These are phyloP conservation scores for Scyliorhinus canicula DNA, from an alignment of 2,797 vertebrate species.

Conservation along the genomic window DNA sequence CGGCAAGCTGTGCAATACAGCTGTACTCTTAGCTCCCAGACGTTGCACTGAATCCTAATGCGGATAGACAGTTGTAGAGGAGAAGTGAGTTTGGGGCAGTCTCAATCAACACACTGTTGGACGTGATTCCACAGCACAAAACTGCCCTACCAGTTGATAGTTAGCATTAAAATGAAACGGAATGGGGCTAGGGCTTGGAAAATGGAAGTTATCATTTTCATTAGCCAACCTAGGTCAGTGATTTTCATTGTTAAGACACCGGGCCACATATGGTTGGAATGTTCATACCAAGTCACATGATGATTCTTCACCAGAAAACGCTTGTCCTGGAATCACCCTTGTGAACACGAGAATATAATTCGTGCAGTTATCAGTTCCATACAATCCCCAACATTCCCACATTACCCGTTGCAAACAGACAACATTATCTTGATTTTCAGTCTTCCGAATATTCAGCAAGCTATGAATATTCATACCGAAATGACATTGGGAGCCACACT, in stretches of 20 bases:
- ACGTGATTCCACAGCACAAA: conserved; percentile 28
- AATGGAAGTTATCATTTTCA: background rate
- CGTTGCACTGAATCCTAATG: background rate
- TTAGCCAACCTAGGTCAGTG: background rate
- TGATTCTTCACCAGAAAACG: background rate
- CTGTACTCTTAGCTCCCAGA: background rate
- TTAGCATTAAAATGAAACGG: background rate
- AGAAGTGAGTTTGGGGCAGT: background rate
- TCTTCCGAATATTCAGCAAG: background rate
- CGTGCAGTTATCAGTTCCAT: background rate
- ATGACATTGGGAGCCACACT: background rate
- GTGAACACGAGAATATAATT: background rate
- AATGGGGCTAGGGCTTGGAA: background rate
- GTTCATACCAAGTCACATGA: background rate
- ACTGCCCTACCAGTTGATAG: background rate
- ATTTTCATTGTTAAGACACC: background rate
- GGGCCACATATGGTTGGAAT: background rate
- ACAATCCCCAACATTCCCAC: background rate
- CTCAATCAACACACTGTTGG: background rate
- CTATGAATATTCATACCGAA: background rate
- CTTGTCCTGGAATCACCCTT: background rate
- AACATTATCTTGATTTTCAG: background rate
- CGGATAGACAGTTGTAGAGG: background rate
- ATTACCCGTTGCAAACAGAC: background rate
- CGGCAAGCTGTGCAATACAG: conserved; percentile 1